phyloP scores from a whole-genome alignment of 2,797 vertebrate genomes.

The Coccyzus lansbergi region DNA sequence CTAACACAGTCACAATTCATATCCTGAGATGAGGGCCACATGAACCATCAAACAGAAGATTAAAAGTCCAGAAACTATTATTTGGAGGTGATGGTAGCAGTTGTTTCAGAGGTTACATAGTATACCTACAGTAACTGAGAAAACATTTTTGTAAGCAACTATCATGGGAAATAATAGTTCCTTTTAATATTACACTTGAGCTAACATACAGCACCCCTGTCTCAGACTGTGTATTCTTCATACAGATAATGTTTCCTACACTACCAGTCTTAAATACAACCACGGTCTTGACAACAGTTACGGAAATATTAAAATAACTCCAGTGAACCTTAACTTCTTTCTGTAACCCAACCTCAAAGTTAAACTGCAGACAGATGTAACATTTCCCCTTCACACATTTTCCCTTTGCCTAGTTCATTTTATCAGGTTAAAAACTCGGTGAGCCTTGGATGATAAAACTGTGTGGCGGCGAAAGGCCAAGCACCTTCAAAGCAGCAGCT shows the following conservation, averaged over 20 bases:
- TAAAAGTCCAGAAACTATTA: constrained; percentile 15
- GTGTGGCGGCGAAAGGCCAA: neutral
- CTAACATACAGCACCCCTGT: neutral
- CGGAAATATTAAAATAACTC: constrained; percentile 12
- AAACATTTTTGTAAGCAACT: neutral
- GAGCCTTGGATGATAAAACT: neutral
- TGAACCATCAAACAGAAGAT: neutral
- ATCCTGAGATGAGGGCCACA: neutral
- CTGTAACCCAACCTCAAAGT: neutral
- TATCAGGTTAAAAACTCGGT: neutral
- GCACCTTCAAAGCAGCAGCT: neutral
- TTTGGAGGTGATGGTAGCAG: constrained; percentile 7
- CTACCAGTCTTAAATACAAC: neutral
- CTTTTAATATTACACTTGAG: neutral
- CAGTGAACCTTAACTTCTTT: neutral
- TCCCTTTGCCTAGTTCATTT: neutral
- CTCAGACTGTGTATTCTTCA: neutral
- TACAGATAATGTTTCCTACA: neutral
- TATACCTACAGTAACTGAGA: neutral
- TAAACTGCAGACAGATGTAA: neutral
- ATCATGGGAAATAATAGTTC: neutral
- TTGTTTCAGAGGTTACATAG: constrained; percentile 4
- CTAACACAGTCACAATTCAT: neutral
- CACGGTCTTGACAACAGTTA: neutral
- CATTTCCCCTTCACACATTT: neutral